These are phyloP conservation scores for Melanerpes formicivorus DNA, from an alignment of 2,113 vertebrate genomes.

Conservation along the genomic window DNA sequence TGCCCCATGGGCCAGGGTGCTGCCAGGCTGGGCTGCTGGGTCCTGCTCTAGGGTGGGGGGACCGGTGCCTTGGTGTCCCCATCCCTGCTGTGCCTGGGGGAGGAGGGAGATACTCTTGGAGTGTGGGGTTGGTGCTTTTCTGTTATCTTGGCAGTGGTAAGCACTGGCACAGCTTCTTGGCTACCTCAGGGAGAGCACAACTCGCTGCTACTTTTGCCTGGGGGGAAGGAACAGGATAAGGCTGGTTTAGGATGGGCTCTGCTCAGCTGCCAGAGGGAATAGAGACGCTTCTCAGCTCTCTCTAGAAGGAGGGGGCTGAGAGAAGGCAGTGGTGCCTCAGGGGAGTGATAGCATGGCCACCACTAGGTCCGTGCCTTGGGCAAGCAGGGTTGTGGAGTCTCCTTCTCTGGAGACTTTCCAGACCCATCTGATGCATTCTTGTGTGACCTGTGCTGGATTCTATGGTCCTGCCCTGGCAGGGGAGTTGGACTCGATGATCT, in stretches of 20 bases:
- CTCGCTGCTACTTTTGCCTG: neutral
- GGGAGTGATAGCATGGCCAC: neutral
- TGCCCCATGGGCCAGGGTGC: neutral
- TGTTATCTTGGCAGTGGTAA: fast-evolving
- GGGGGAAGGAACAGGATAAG: neutral
- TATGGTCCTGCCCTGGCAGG: too few species aligned
- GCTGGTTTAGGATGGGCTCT: neutral
- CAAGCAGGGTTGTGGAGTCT: too few species aligned
- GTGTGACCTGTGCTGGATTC: too few species aligned
- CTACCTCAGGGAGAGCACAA: neutral
- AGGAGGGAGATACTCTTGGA: neutral
- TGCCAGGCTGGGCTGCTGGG: neutral
- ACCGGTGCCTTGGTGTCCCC: neutral
- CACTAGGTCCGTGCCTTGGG: fast-evolving
- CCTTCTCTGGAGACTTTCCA: too few species aligned
- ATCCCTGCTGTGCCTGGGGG: fast-evolving
- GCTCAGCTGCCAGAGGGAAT: neutral
- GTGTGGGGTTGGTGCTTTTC: neutral
- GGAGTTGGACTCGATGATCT: too few species aligned
- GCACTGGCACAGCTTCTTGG: neutral
- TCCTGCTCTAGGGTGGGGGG: neutral
- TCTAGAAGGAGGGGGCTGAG: neutral
- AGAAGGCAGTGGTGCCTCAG: neutral
- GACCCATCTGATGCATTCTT: too few species aligned
- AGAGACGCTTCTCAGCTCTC: neutral